phyloP scores from a whole-genome alignment of 2,113 vertebrate species.

The Nipponia nippon region DNA sequence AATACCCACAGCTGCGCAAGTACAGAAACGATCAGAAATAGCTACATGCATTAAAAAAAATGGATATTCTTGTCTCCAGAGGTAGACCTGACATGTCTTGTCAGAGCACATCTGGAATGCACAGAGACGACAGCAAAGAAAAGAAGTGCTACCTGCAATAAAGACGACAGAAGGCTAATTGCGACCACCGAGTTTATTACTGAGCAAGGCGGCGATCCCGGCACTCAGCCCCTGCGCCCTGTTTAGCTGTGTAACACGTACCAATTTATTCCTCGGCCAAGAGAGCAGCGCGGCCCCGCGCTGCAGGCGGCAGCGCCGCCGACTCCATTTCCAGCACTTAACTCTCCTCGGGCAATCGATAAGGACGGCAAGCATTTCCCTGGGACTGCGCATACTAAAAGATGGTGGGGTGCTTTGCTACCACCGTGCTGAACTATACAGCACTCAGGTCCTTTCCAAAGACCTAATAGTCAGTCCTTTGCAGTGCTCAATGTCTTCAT shows the following conservation, averaged over 20 bases:
- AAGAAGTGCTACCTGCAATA: fast-evolving
- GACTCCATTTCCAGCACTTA: neutral
- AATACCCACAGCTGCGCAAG: neutral
- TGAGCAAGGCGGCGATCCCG: neutral
- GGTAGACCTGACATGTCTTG: neutral
- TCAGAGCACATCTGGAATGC: neutral
- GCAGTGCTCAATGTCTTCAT: neutral
- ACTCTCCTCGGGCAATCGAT: fast-evolving
- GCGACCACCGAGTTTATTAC: neutral
- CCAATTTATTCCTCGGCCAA: neutral
- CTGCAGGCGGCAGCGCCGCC: neutral
- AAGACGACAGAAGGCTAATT: neutral
- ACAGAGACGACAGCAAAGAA: neutral
- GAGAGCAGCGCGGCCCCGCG: fast-evolving
- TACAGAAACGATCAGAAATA: fast-evolving
- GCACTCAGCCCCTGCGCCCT: fast-evolving
- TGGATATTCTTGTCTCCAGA: neutral
- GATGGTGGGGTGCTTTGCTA: neutral
- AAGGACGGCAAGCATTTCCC: neutral
- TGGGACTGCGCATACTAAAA: neutral
- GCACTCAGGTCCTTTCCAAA: neutral
- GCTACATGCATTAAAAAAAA: neutral
- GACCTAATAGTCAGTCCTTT: neutral
- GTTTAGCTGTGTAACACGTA: neutral
- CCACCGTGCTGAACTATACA: neutral